These are phyloP conservation scores for Syrmaticus mikado DNA, from an alignment of 2,113 vertebrate species.

Conservation along the genomic window DNA sequence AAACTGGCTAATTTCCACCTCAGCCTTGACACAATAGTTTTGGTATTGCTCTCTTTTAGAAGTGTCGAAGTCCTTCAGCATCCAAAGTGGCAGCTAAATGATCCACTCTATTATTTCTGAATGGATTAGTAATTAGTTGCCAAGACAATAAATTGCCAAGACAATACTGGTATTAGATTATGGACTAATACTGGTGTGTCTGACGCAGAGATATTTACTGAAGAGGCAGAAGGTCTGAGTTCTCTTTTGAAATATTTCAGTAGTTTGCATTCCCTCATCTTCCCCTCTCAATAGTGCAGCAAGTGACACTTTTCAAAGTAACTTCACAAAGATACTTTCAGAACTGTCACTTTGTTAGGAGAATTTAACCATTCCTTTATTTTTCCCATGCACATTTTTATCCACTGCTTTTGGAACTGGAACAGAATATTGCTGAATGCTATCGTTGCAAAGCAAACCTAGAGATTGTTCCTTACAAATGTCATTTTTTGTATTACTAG, in stretches of 20 bases:
- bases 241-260: neutral
- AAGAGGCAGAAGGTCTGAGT: neutral
- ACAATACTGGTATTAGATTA: neutral
- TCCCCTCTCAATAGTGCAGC: neutral
- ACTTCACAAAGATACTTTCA: conserved; percentile 20
- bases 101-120: neutral
- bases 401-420: neutral
- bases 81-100: neutral
- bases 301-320: conserved; percentile 36
- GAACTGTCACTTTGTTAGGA: neutral
- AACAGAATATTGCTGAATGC: neutral
- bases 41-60: neutral
- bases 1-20: neutral
- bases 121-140: neutral
- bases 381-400: neutral
- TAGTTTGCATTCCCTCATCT: neutral
- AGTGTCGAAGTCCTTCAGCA: neutral
- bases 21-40: neutral
- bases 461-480: fast-evolving
- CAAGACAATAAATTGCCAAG: conserved; percentile 7
- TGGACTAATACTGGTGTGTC: neutral
- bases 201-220: neutral
- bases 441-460: neutral
- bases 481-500: neutral
- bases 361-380: conserved; percentile 12